Evolutionary conservation across 2,888 invertebrate genomes (phyloP).

Genomic region (Chalcis sispes): DNA sequence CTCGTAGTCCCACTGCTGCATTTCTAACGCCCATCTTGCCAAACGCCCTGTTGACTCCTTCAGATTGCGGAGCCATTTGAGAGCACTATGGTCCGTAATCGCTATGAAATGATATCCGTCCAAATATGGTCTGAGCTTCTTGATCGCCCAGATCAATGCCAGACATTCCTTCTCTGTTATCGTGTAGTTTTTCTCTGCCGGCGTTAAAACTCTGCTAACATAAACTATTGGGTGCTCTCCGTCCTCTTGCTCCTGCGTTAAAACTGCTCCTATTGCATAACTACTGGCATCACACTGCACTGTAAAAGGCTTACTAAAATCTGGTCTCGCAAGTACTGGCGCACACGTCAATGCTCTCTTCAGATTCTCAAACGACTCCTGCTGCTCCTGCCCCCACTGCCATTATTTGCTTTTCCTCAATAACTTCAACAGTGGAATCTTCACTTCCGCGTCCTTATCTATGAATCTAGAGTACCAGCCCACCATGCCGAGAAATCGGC

Average conservation of each 20-base stretch:
- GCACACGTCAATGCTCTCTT: neutral
- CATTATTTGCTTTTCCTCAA: neutral
- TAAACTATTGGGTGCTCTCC: constrained; percentile 1
- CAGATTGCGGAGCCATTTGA: constrained; percentile 4
- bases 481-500: neutral
- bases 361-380: constrained; percentile 6
- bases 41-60: neutral
- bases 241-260: neutral
- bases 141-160: constrained; percentile 16
- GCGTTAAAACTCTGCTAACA: neutral
- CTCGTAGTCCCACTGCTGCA: neutral
- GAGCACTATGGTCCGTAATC: neutral
- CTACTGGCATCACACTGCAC: neutral
- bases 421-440: neutral
- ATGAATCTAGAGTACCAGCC: constrained; percentile 23
- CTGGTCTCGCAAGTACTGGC: neutral
- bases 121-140: constrained; percentile 19
- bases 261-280: neutral
- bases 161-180: constrained; percentile 26
- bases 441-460: neutral
- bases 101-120: neutral
- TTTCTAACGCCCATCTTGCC: neutral
- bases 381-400: neutral
- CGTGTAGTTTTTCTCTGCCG: constrained; percentile 13
- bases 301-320: neutral